These are phyloP conservation scores for Chalcis sispes DNA, from an alignment of 2,888 invertebrate species.

Conservation along the genomic window DNA sequence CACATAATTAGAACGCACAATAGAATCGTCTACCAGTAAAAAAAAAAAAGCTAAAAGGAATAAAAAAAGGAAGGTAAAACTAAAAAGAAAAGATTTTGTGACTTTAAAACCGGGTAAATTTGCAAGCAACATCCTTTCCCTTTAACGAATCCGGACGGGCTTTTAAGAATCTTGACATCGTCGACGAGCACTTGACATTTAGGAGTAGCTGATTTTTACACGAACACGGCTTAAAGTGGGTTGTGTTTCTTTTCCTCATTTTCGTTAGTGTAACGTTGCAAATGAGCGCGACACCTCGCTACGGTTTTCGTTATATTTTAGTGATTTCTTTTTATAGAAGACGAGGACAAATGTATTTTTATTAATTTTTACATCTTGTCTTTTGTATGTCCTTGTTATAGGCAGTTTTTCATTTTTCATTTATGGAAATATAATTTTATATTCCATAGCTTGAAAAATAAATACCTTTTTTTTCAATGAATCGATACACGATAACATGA, in stretches of 20 bases:
- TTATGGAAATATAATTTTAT: too few species aligned
- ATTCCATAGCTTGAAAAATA: not conserved
- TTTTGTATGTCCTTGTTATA: too few species aligned
- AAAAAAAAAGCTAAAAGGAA: too few species aligned
- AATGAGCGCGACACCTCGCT: constrained; percentile 12
- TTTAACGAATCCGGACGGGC: constrained; percentile 48
- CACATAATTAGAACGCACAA: too few species aligned
- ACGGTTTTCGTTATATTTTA: constrained; percentile 9
- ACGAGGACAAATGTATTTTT: not conserved
- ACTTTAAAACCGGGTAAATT: constrained; percentile 13
- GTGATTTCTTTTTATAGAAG: not conserved
- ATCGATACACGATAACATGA: too few species aligned
- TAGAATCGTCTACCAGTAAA: too few species aligned
- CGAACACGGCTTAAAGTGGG: constrained; percentile 40
- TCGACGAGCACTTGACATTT: constrained; percentile 54
- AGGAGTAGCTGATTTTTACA: constrained; percentile 54
- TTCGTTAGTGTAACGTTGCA: constrained; percentile 13
- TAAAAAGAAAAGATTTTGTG: not conserved
- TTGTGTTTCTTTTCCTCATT: constrained; percentile 35
- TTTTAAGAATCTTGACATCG: constrained; percentile 56
- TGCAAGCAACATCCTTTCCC: constrained; percentile 19
- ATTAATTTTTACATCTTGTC: not conserved
- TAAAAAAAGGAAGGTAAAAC: too few species aligned
- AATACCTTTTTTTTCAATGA: not conserved
- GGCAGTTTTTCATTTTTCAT: too few species aligned